These are phyloP conservation scores for Xenus cinereus DNA, from an alignment of 2,113 vertebrate species.

Conservation along the genomic window DNA sequence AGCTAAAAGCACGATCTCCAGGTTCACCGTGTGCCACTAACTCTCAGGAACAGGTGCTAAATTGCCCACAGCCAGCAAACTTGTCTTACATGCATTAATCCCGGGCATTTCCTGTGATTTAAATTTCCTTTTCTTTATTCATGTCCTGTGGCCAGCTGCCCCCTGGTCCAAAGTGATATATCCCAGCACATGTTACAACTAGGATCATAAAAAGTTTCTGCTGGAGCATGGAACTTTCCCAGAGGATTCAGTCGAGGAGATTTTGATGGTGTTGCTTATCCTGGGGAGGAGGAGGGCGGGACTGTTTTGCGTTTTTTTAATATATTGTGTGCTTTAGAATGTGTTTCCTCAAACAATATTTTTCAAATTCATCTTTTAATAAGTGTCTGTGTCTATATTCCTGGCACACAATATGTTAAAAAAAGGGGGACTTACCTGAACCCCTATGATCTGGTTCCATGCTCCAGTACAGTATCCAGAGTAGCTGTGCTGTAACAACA, in stretches of 20 bases:
- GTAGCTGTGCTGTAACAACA: slow-evolving; percentile 66
- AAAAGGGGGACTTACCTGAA: slow-evolving; percentile 69
- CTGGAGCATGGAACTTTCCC: not conserved
- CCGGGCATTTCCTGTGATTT: not conserved
- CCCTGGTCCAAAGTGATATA: slow-evolving; percentile 2
- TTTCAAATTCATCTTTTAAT: not conserved
- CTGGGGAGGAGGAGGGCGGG: not conserved
- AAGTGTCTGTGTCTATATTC: not conserved
- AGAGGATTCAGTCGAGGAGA: not conserved
- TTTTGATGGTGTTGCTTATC: not conserved
- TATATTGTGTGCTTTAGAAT: slow-evolving; percentile 34
- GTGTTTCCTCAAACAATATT: not conserved
- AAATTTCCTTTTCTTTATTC: not conserved
- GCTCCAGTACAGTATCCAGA: slow-evolving; percentile 58
- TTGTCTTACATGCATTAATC: not conserved
- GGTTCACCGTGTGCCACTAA: not conserved
- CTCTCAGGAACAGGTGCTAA: not conserved
- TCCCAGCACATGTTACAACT: not conserved
- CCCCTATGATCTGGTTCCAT: slow-evolving; percentile 73
- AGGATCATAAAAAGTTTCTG: not conserved
- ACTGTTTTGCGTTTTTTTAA: not conserved
- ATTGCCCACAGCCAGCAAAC: not conserved
- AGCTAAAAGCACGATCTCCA: not conserved
- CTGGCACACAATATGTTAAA: slow-evolving; percentile 66
- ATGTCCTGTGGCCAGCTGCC: slow-evolving; percentile 28